Evolutionary conservation across 2,888 invertebrate genomes (phyloP).

Genomic region (Laothoe populi): DNA sequence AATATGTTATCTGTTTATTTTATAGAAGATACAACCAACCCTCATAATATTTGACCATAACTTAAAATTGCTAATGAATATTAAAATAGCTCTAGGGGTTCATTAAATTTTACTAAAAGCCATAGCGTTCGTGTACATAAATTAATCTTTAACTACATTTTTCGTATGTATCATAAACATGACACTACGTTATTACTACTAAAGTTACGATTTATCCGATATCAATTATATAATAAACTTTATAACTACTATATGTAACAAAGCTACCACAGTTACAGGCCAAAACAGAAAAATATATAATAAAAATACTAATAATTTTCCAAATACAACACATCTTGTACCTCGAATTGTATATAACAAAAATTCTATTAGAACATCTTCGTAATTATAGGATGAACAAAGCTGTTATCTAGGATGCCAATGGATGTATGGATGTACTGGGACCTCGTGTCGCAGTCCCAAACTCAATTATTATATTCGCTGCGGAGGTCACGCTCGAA

Average conservation of each 20-base stretch:
- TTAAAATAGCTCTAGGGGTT: not conserved
- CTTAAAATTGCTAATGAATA: not conserved
- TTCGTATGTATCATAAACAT: not conserved
- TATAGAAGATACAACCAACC: not conserved
- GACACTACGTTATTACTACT: not conserved
- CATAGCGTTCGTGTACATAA: not conserved
- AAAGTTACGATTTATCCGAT: not conserved
- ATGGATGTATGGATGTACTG: conserved; percentile 10
- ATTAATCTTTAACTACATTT: not conserved
- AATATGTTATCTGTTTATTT: not conserved
- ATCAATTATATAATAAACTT: no score
- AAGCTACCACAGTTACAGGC: not conserved
- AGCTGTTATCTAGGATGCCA: conserved; percentile 23
- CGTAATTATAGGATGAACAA: not conserved
- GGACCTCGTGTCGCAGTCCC: conserved; percentile 45
- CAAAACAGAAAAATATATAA: not conserved
- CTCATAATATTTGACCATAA: no score
- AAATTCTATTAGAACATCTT: not conserved
- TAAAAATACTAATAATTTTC: not conserved
- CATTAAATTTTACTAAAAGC: not conserved
- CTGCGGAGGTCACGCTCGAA: conserved; percentile 27
- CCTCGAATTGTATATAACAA: not conserved
- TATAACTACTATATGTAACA: no score
- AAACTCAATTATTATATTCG: conserved; percentile 59
- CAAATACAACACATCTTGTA: not conserved